phyloP scores from a whole-genome alignment of 2,113 vertebrate species.

The Erythrolamprus reginae region DNA sequence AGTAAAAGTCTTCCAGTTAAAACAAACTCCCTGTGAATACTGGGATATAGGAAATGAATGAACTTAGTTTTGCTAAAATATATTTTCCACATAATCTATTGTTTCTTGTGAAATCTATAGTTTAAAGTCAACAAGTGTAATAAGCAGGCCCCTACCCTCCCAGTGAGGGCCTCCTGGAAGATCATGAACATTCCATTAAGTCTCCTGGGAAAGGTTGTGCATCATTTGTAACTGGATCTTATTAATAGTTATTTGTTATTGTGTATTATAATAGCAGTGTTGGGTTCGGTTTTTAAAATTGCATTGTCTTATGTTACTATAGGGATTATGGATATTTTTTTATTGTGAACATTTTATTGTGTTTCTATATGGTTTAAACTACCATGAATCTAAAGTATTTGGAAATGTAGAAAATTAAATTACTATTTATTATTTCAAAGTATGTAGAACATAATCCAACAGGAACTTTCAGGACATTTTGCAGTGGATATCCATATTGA shows the following conservation, averaged over 20 bases:
- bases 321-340: not conserved
- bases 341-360: not conserved
- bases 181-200: not conserved
- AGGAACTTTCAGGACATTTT: not conserved
- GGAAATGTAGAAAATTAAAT: not conserved
- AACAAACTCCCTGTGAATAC: constrained; percentile 31
- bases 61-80: not conserved
- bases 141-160: not conserved
- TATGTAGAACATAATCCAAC: not conserved
- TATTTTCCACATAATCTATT: not conserved
- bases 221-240: not conserved
- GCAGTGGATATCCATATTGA: not conserved
- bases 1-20: constrained; percentile 10
- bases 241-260: not conserved
- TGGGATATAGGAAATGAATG: constrained; percentile 39
- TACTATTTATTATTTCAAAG: not conserved
- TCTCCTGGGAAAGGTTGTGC: not conserved
- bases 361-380: not conserved
- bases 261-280: not conserved
- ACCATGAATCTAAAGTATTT: not conserved
- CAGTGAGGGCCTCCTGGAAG: not conserved
- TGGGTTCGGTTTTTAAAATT: not conserved
- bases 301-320: not conserved
- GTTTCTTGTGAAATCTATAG: not conserved
- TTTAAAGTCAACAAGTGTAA: not conserved